Conservation (phyloP, 2,797 vertebrate genomes). For the Malurus splendens region DNA sequence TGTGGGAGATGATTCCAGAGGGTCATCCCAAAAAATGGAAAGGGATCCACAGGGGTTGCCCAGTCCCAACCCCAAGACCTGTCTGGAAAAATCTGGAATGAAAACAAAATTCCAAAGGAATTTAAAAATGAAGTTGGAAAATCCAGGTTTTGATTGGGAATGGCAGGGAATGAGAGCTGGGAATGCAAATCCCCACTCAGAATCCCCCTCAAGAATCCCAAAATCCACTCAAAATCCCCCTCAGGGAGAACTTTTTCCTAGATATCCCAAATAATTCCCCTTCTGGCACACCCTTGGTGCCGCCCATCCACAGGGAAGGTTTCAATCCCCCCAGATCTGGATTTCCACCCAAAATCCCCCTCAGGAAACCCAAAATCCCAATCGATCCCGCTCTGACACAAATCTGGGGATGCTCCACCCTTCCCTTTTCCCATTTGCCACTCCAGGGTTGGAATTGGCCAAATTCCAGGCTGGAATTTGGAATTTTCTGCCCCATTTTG, state of each 20-base stretch:
- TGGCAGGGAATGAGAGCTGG: neutral
- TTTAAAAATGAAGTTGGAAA: neutral
- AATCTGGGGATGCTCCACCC: too few relatives aligned
- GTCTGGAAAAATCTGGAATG: neutral
- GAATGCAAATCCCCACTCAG: neutral
- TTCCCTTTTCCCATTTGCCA: too few relatives aligned
- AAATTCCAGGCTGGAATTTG: too few relatives aligned
- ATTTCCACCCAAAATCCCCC: too few relatives aligned
- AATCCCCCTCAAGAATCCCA: neutral
- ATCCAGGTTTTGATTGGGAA: neutral
- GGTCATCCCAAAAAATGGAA: neutral
- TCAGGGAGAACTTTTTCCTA: neutral
- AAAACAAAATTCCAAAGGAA: neutral
- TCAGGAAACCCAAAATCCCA: too few relatives aligned
- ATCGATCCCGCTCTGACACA: too few relatives aligned
- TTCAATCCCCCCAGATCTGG: too few relatives aligned
- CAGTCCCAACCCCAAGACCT: accelerated
- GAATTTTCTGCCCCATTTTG: too few relatives aligned
- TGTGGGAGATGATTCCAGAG: neutral
- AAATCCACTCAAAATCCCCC: neutral
- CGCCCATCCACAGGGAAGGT: too few relatives aligned
- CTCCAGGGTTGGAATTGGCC: too few relatives aligned
- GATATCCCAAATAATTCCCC: too few relatives aligned
- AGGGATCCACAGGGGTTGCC: neutral
- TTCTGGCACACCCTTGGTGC: too few relatives aligned